These are phyloP conservation scores for Hydra vulgaris DNA, from an alignment of 30 jellyfish, hydroid and myxozoan species.

Conservation along the genomic window DNA sequence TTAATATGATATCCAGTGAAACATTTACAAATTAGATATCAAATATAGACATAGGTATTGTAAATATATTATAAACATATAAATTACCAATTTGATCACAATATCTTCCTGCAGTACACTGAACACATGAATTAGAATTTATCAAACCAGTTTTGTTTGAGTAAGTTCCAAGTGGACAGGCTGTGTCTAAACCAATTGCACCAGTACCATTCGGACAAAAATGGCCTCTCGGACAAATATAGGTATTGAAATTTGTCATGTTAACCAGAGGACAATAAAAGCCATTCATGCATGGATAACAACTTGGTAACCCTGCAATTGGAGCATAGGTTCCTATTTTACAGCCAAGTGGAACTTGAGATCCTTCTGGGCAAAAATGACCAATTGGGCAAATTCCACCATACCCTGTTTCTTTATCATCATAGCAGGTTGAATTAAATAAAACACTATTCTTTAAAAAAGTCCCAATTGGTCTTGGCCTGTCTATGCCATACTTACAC, in stretches of 20 bases:
- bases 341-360: constrained; percentile 59
- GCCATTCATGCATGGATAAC: constrained; percentile 90
- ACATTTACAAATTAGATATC: too few relatives aligned
- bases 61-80: too few relatives aligned
- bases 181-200: constrained; percentile 30
- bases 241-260: constrained; percentile 66
- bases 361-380: constrained; percentile 67
- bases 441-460: constrained; percentile 29
- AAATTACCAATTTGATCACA: constrained; percentile 63
- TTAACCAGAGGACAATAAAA: constrained; percentile 69
- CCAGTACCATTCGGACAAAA: constrained; percentile 88
- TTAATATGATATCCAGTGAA: too few relatives aligned
- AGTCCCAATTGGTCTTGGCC: constrained; percentile 83
- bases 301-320: constrained; percentile 42
- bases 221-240: constrained; percentile 84
- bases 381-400: constrained; percentile 98
- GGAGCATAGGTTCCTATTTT: constrained; percentile 85
- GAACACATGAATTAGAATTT: constrained; percentile 38
- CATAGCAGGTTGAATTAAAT: constrained; percentile 38
- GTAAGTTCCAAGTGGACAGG: constrained; percentile 85
- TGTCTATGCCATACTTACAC: constrained; percentile 88
- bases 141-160: constrained; percentile 43
- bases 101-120: constrained; percentile 77
- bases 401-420: constrained; percentile 81
- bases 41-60: too few relatives aligned